Conservation (phyloP, 2,888 invertebrate genomes). For the Leucophora obtusa region DNA sequence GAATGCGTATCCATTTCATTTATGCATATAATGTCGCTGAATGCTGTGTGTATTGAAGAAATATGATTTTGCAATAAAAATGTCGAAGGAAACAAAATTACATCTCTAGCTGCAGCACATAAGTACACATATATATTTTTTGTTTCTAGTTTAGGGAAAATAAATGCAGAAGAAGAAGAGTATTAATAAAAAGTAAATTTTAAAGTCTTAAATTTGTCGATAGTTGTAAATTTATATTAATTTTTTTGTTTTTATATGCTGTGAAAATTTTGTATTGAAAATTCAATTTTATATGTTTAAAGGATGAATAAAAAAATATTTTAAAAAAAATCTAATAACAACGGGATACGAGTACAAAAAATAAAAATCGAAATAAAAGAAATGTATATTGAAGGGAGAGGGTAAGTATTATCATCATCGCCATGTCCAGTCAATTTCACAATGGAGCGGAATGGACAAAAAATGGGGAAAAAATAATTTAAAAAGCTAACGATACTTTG, state of each 20-base stretch:
- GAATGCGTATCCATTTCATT: background rate
- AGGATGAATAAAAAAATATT: background rate
- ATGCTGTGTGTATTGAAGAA: background rate
- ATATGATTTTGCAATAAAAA: background rate
- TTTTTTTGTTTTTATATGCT: background rate
- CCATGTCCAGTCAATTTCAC: too few species aligned
- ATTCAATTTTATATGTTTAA: constrained; percentile 18
- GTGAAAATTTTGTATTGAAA: constrained; percentile 19
- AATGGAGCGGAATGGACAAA: too few species aligned
- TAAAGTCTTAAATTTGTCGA: constrained; percentile 6
- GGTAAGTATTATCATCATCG: background rate
- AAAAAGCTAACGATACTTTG: too few species aligned
- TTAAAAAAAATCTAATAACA: constrained; percentile 26
- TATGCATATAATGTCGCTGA: background rate
- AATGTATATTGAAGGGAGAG: too few species aligned
- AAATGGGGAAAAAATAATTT: too few species aligned
- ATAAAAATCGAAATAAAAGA: background rate
- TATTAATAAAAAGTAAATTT: background rate
- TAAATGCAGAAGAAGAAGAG: too few species aligned
- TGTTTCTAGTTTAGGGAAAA: too few species aligned
- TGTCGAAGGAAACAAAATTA: background rate
- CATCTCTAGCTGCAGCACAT: background rate
- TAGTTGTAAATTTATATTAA: background rate
- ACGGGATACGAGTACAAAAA: background rate
- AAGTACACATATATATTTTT: background rate